Evolutionary conservation across 2,797 vertebrate species (phyloP), one percentile per base, ranked within the genome.

Genomic region (Microctenopoma lineatum): DNA sequence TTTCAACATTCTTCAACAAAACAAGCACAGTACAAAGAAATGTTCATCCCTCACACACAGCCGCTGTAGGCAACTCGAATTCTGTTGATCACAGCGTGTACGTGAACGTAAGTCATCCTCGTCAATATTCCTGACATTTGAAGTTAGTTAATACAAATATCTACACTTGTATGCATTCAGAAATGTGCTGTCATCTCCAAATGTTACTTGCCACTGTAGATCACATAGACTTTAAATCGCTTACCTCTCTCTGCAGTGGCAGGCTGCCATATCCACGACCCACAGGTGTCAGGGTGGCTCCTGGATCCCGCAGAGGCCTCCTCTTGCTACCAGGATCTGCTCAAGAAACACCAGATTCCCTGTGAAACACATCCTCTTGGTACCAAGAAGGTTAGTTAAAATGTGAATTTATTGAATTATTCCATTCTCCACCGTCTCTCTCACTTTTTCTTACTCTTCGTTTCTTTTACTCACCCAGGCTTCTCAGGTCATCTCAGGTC

Each of bases 231-330:
- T 16, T 50, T 41, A 15, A 62, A 51, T 10, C 51, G 15, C 18
- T 54, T 47, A 63, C 9, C 5, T 76, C 13, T 60, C 21, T 74
- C 25, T 70, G 3, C 66, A 99, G 96, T 94, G 85, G 90, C 92
- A 12, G 83, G 77, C 45, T 94, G 91, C 82, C 80, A 87, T 0
- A 81, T 97, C 44, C 89, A 97, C 32, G 97, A 98, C 83, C 96
- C 97, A 34, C 94, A 96, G 87, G 94, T 97, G 71, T 95, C 96
- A 16, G 95, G 93, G 0, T 98, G 97, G 97, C 93, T 99, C 7
- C 88, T 98, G 81, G 95, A 98, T 75, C 96, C 97, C 16, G 84
- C 90, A 0, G 94, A 96, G 67, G 91, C 94, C 0, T 88, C 92
- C 34, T 90, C 94, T 50, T 94, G 93, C 56, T 98, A 94, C 90